Base-by-base conservation (phyloP, 2,888 invertebrate species). In the Tachina lurida region DNA sequence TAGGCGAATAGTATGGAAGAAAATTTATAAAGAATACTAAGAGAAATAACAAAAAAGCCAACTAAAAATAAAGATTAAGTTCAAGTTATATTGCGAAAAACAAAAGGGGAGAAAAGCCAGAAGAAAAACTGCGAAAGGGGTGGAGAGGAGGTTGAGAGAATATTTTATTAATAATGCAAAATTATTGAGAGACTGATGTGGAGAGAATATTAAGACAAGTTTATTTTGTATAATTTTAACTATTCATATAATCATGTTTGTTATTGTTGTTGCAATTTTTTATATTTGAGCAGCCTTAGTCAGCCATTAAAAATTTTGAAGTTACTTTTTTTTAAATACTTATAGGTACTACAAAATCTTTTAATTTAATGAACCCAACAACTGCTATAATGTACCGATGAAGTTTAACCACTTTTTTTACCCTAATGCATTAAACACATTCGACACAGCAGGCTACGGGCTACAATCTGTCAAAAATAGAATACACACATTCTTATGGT, bases 141-240 rank as follows among this genome's bases (percentile, higher is more conserved):
- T 2, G 43, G 31, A n/a, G 17, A 0, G 13, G 52, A 31, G 31
- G 19, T 39, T 10, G 49, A 12, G n/a, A 45, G 3, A 54, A 47
- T 56, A 56, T n/a, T 63, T 47, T 58, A 13, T 58, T 17, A 22
- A 62, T 41, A 71, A 31, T 13, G 22, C 47, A 49, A 10, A 41
- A 17, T 62, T 41, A 60, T 17, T 17, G 17, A 39, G 60, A 39
- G 73, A 31, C 15, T 31, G 19, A 19, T 2, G 49, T 10, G 54
- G 54, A 10, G 52, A 13, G 68, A 43, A 43, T 54, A 15, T 19
- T 54, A 74, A 80, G 65, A 74, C 74, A n/a, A 74, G 73, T 80
- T 80, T 73, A 49, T 49, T 71, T 74, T 19, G 43, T 45, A n/a
- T 31, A n/a, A 47, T 43, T 22, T 60, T 41, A 39, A 10, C 31